Evolutionary conservation across 2,888 invertebrate genomes (phyloP).

Genomic region (Theristus sp.): DNA sequence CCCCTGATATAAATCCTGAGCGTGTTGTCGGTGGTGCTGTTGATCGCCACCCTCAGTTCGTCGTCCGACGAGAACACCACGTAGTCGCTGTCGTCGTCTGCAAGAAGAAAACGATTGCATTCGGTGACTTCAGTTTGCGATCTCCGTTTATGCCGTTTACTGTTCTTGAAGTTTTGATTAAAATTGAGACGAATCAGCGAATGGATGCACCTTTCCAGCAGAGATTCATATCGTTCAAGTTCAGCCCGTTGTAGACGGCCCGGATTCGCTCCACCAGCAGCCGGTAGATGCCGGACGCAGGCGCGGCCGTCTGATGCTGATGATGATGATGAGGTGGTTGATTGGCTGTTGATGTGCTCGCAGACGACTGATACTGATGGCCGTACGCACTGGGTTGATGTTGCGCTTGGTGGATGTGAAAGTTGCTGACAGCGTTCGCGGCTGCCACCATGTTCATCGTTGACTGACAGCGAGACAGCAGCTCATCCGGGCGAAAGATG

Average conservation of each 20-base stretch:
- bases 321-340: neutral
- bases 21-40: conserved; percentile 31
- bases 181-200: neutral
- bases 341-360: too few species aligned
- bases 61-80: conserved; percentile 47
- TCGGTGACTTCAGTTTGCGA: too few species aligned
- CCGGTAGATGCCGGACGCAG: conserved; percentile 2
- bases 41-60: conserved; percentile 45
- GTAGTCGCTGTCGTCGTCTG: conserved; percentile 47
- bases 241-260: conserved; percentile 6
- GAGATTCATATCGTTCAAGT: conserved; percentile 6
- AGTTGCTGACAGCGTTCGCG: neutral
- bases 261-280: conserved; percentile 5
- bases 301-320: neutral
- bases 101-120: too few species aligned
- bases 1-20: conserved; percentile 31
- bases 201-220: conserved; percentile 13
- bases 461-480: neutral
- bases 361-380: neutral
- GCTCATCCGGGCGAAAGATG: conserved; percentile 6
- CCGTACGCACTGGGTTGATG: too few species aligned
- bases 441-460: neutral
- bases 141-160: too few species aligned
- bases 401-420: too few species aligned
- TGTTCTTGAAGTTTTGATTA: neutral